Evolutionary conservation across 30 jellyfish, hydroid and myxozoan genomes (phyloP).

Genomic region (Turritopsis rubra): DNA sequence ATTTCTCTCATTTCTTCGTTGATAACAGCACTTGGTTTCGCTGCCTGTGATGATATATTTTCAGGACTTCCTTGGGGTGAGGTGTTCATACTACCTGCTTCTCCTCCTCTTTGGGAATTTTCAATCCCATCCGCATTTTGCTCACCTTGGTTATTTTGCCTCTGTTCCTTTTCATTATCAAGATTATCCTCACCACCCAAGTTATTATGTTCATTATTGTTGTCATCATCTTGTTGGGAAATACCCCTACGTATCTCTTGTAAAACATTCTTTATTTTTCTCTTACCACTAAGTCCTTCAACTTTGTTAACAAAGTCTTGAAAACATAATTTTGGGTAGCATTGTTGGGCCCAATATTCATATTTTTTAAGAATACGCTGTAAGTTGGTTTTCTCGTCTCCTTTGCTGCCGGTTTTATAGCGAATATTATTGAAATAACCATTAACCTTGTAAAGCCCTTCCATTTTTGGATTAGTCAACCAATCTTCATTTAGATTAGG

Average conservation of each 20-base stretch:
- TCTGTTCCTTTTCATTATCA: background rate
- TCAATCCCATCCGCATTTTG: background rate
- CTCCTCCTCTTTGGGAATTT: background rate
- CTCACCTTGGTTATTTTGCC: background rate
- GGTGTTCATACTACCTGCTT: background rate
- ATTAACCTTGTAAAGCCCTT: constrained; percentile 25
- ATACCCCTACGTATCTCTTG: constrained; percentile 24
- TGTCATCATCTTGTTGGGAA: background rate
- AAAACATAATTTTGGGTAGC: constrained; percentile 43
- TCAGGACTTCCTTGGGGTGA: background rate
- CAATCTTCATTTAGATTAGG: constrained; percentile 30
- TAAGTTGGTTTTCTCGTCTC: constrained; percentile 31
- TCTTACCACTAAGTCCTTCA: constrained; percentile 31
- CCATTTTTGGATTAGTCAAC: constrained; percentile 24
- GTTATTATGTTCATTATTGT: background rate
- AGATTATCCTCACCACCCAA: too few relatives aligned
- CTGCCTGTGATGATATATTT: background rate
- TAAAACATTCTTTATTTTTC: constrained; percentile 7
- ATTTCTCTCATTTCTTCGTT: constrained; percentile 30
- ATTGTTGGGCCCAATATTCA: constrained; percentile 53
- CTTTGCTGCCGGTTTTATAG: constrained; percentile 18
- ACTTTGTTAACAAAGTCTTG: constrained; percentile 48
- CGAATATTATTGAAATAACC: constrained; percentile 24
- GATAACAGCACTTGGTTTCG: background rate
- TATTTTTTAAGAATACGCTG: constrained; percentile 17